Base-by-base conservation (phyloP, 2,113 vertebrate genomes). In the Pogona vitticeps region DNA sequence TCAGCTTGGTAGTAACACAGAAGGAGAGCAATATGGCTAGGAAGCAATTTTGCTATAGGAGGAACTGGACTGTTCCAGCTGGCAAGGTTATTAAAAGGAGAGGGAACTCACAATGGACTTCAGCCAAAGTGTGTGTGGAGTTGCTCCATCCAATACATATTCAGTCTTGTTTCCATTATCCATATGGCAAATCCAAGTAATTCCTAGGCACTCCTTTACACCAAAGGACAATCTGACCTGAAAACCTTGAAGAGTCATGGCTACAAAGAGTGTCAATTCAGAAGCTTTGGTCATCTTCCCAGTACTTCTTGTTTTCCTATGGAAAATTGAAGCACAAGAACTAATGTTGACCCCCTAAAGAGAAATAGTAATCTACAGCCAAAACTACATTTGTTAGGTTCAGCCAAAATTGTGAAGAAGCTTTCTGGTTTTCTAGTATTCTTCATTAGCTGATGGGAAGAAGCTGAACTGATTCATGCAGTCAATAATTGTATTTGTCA, bases 81-180 rank as follows among this genome's bases (percentile, higher is more conserved):
- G 86, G 65, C 56, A 80, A 1, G 2, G 67, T 77, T 85, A 83
- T 75, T 83, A 71, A 70, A 28, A 76, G 75, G 31, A 78, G 46
- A 63, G 21, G 38, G 56, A 1, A 18, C 82, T 38, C 72, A 52
- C 75, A 33, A 36, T 80, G 76, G 28, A 18, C 17, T 79, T 63
- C 28, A 59, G 23, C 77, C 70, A 71, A 84, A 46, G 13, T 71
- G 38, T 36, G 33, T 9, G 33, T 6, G 4, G 23, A 21, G 28
- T 21, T 17, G 12, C 28, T 31, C 18, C 17, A 20, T 28, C 21
- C 17, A n/a, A n/a, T 2, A 42, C 38, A n/a, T 38, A 63, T 17
- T 59, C 26, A 70, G 71, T 59, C 1, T 4, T 21, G 52, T 28
- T 82, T 6, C 9, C 72, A 76, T 15, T 26, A 33, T 0, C 0